Conservation (phyloP, 2,113 vertebrate genomes). For the Cephalophus harveyi region DNA sequence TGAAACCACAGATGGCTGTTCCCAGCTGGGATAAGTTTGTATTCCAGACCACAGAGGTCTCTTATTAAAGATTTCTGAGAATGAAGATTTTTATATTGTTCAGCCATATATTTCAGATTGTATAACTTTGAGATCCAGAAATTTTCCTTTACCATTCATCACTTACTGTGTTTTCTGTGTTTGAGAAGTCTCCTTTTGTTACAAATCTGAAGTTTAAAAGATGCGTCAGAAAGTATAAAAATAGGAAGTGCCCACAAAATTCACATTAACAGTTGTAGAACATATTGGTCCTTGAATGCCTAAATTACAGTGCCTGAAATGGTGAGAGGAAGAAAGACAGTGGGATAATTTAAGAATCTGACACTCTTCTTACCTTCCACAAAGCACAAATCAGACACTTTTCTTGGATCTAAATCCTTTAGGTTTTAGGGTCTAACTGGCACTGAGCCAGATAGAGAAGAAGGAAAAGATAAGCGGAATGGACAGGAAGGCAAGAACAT, state of each 20-base stretch:
- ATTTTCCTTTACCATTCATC: background rate
- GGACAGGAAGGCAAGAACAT: background rate
- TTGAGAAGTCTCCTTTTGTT: background rate
- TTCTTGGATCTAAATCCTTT: background rate
- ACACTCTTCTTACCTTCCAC: background rate
- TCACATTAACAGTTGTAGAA: slow-evolving; percentile 10
- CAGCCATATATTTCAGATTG: background rate
- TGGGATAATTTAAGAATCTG: background rate
- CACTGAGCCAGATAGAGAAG: background rate
- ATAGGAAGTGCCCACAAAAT: slow-evolving; percentile 1
- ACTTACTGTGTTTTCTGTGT: background rate
- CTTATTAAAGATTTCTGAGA: background rate
- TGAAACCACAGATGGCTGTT: background rate
- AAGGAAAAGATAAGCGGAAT: background rate
- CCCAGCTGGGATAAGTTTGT: background rate
- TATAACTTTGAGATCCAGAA: background rate
- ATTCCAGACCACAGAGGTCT: background rate
- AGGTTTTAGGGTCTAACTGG: background rate
- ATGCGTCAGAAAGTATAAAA: slow-evolving; percentile 22
- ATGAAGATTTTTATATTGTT: background rate
- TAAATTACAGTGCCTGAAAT: slow-evolving; percentile 11
- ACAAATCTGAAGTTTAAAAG: background rate
- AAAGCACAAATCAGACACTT: background rate
- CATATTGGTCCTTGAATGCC: background rate
- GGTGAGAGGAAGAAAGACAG: background rate